A percentile compares a stretch with the other conserved stretches of the same genome.
These are phyloP conservation scores for Mus spicilegus DNA, from an alignment of 2,113 vertebrate species.

Conservation along the genomic window DNA sequence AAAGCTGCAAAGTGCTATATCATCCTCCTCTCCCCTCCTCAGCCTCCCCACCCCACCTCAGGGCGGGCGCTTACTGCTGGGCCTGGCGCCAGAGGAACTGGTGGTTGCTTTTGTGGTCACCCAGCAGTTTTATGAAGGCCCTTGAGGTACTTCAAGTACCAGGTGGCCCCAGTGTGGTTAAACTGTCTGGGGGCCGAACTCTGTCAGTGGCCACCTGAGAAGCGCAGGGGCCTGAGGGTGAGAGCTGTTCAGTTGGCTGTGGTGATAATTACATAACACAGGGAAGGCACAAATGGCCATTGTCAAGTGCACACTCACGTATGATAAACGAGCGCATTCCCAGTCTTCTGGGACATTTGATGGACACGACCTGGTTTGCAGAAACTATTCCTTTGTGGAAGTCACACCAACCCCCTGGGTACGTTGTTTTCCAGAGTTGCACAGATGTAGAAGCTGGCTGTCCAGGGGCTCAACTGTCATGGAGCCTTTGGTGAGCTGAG, in stretches of 20 bases:
- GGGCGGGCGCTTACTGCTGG: not conserved
- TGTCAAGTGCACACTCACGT: not conserved
- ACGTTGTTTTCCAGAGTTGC: fast-evolving
- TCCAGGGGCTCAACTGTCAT: not conserved
- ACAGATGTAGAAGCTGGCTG: not conserved
- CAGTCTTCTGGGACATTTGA: fast-evolving
- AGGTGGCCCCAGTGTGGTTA: constrained; percentile 79
- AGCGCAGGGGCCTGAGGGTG: constrained; percentile 6
- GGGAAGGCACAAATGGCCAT: fast-evolving
- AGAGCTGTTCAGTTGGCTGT: constrained; percentile 58
- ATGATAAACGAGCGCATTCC: fast-evolving
- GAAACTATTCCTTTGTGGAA: fast-evolving
- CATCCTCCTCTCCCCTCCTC: constrained; percentile 62
- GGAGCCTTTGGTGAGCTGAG: fast-evolving
- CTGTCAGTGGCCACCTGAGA: constrained; percentile 64
- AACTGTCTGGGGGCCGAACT: constrained; percentile 79
- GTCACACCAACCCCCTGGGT: not conserved
- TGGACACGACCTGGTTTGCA: fast-evolving
- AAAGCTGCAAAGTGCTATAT: constrained; percentile 61
- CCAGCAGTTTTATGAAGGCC: constrained; percentile 81
- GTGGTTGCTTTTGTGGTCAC: constrained; percentile 83
- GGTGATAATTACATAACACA: not conserved
- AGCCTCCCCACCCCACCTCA: not conserved
- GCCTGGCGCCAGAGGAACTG: constrained; percentile 66
- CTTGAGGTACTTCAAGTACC: constrained; percentile 79